Conservation (phyloP, 2,113 vertebrate species). For the Megaceryle torquata region DNA sequence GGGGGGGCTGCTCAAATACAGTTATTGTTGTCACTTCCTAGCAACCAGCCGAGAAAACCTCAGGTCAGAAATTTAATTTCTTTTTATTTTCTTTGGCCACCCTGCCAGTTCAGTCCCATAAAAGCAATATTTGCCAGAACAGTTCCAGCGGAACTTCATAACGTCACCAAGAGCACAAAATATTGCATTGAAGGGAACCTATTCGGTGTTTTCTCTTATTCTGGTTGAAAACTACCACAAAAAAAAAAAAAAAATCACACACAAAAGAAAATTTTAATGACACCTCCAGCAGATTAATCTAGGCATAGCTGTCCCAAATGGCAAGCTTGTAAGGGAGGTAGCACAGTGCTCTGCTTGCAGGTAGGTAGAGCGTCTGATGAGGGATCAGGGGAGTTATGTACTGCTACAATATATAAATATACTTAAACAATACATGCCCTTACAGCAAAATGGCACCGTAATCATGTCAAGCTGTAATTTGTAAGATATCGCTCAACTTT, state of each 20-base stretch:
- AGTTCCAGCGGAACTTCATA: background rate
- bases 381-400: background rate
- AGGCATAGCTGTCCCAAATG: background rate
- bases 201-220: background rate
- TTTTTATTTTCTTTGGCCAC: background rate
- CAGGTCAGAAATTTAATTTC: no score
- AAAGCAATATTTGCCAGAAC: background rate
- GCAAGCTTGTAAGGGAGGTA: background rate
- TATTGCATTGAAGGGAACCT: background rate
- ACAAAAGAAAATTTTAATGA: background rate
- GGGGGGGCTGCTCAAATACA: background rate
- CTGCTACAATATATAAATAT: background rate
- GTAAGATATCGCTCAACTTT: conserved; percentile 29
- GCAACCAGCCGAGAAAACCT: background rate
- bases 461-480: conserved; percentile 1
- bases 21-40: background rate
- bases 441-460: background rate
- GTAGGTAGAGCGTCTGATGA: background rate
- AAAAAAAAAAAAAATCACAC: background rate
- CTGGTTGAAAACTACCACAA: background rate
- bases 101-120: background rate
- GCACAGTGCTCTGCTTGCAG: background rate
- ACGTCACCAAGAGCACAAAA: rapidly evolving
- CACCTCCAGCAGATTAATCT: background rate
- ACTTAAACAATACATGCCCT: conserved; percentile 6